These are phyloP conservation scores for Crypturellus undulatus DNA, from an alignment of 2,113 vertebrate species.

Conservation along the genomic window DNA sequence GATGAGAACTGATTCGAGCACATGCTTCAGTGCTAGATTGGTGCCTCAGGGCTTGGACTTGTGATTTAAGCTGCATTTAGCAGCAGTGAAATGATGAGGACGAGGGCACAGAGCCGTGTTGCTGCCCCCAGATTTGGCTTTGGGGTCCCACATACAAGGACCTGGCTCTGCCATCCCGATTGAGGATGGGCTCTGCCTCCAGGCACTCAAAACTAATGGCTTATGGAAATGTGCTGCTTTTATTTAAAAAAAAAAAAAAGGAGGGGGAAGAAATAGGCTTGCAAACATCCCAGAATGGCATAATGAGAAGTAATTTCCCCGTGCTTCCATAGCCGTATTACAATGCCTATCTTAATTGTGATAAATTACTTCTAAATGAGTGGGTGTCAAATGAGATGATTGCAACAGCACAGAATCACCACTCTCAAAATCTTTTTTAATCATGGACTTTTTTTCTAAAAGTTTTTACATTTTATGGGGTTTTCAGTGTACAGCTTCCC, in stretches of 20 bases:
- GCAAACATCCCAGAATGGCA: neutral
- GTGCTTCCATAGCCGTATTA: neutral
- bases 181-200: neutral
- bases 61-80: neutral
- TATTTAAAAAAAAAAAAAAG: neutral
- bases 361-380: constrained; percentile 6
- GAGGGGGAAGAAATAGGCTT: neutral
- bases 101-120: accelerated
- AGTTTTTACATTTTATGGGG: neutral
- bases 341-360: constrained; percentile 23
- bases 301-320: neutral
- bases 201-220: neutral
- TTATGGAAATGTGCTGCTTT: neutral
- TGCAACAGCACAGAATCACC: neutral
- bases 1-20: neutral
- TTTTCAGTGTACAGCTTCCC: neutral
- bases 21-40: neutral
- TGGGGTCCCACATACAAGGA: neutral
- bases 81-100: neutral
- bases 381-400: neutral
- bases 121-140: neutral
- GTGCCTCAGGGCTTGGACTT: neutral
- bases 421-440: neutral
- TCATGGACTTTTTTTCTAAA: neutral
- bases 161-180: neutral